A percentile compares a stretch with the other conserved stretches of the same genome.
Conservation (phyloP, 2,113 vertebrate species). For the Dipodomys spectabilis region DNA sequence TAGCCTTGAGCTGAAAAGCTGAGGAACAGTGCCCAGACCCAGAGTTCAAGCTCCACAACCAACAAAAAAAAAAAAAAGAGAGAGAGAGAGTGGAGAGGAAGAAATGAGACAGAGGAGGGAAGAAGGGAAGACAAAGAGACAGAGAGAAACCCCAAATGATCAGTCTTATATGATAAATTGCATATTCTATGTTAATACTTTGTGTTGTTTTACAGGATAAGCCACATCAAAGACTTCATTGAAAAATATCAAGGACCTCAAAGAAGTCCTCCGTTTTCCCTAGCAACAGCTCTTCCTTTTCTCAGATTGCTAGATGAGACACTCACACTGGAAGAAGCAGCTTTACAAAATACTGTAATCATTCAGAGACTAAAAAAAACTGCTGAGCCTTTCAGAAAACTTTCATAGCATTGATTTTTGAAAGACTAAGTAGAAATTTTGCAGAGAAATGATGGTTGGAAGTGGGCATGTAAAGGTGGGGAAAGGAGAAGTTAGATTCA, state of each 20-base stretch:
- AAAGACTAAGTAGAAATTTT: conserved; percentile 40
- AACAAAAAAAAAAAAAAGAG: no score
- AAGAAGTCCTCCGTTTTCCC: conserved; percentile 87
- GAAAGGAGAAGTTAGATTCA: background rate
- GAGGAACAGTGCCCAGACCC: no score
- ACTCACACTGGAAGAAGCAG: conserved; percentile 91
- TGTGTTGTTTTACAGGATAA: conserved; percentile 87
- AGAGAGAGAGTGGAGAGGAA: no score
- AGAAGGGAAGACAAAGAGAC: no score
- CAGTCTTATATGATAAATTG: background rate
- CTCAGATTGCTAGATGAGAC: conserved; percentile 89
- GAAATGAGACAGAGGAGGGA: no score
- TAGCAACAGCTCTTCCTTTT: conserved; percentile 93
- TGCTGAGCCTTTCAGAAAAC: conserved; percentile 88
- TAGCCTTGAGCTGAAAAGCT: no score
- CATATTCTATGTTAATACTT: background rate
- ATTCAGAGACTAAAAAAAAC: conserved; percentile 92
- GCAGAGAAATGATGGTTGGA: conserved; percentile 60
- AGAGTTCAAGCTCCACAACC: no score
- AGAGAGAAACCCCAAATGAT: background rate
- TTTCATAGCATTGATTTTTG: conserved; percentile 71
- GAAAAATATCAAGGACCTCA: conserved; percentile 88
- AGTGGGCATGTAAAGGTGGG: conserved; percentile 60
- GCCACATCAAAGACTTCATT: conserved; percentile 94
- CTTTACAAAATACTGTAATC: conserved; percentile 92